phyloP scores from a whole-genome alignment of 1,140 invertebrate species.

The Hylaeus volcanicus region DNA sequence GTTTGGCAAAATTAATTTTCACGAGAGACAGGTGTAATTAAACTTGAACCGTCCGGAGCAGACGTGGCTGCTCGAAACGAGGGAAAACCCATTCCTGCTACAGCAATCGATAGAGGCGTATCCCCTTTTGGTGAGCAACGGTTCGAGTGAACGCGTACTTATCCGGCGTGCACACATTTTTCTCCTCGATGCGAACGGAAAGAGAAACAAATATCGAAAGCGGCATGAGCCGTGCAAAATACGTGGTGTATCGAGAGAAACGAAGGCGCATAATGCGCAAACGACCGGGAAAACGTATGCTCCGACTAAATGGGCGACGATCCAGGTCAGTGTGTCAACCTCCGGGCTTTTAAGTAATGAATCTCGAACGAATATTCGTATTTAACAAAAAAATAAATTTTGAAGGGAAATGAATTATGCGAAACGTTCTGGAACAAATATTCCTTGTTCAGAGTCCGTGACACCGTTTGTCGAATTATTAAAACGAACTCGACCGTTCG shows the following conservation, averaged over 20 bases:
- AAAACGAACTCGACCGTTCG: conserved; percentile 13
- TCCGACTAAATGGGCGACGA: conserved; percentile 17
- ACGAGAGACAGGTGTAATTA: conserved; percentile 11
- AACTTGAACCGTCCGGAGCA: conserved; percentile 19
- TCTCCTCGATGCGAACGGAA: background rate
- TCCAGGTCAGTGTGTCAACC: conserved; percentile 47
- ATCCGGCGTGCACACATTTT: background rate
- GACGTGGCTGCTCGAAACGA: background rate
- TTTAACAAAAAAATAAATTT: background rate
- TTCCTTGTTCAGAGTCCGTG: conserved; percentile 24
- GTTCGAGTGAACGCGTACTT: conserved; percentile 1
- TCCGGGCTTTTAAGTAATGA: conserved; percentile 57
- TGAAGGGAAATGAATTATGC: background rate
- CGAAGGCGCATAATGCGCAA: conserved; percentile 13
- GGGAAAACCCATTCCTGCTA: background rate
- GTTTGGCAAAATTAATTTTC: conserved; percentile 8
- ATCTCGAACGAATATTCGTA: conserved; percentile 44
- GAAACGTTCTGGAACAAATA: conserved; percentile 25
- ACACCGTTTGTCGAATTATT: conserved; percentile 27
- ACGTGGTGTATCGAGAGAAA: conserved; percentile 34
- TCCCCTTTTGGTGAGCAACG: background rate
- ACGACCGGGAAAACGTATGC: conserved; percentile 31
- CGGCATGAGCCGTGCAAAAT: conserved; percentile 23
- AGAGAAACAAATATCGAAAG: conserved; percentile 37
- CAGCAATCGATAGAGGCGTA: conserved; percentile 14